A percentile compares a stretch with the other conserved stretches of the same genome.
phyloP scores from a whole-genome alignment of 2,888 invertebrate genomes.

The Abrostola triplasia region DNA sequence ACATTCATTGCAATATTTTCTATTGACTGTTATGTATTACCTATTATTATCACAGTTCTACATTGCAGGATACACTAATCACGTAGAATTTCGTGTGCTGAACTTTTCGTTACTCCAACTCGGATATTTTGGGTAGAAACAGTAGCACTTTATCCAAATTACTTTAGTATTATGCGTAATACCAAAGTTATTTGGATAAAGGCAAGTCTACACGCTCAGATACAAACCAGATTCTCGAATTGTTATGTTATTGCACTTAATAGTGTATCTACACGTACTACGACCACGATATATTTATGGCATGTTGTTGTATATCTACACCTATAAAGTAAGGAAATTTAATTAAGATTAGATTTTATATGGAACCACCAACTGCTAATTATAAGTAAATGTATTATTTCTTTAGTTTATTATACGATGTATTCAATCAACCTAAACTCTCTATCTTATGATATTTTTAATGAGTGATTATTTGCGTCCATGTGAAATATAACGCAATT shows the following conservation, averaged over 20 bases:
- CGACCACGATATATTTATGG: too few relatives aligned
- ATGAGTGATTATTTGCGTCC: slow-evolving; percentile 47
- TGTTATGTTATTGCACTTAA: neutral
- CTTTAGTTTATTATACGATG: neutral
- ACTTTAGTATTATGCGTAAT: neutral
- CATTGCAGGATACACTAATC: neutral
- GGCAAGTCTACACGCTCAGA: slow-evolving; percentile 2
- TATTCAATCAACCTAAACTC: slow-evolving; percentile 17
- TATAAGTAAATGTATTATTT: too few relatives aligned
- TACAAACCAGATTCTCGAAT: slow-evolving; percentile 3
- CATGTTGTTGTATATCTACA: neutral
- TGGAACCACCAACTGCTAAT: too few relatives aligned
- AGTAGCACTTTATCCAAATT: neutral
- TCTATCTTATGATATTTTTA: slow-evolving; percentile 18
- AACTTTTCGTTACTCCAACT: neutral
- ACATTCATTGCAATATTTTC: too few relatives aligned
- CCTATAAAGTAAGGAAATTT: neutral
- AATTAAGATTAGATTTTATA: neutral
- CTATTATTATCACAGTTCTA: too few relatives aligned
- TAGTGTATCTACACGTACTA: too few relatives aligned
- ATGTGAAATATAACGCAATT: slow-evolving; percentile 65
- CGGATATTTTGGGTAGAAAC: neutral
- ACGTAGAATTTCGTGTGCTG: neutral
- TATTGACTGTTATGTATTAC: too few relatives aligned
- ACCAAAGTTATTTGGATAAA: slow-evolving; percentile 1